Base-by-base conservation (phyloP, 2,113 vertebrate species). In the Thinocorus orbignyianus region DNA sequence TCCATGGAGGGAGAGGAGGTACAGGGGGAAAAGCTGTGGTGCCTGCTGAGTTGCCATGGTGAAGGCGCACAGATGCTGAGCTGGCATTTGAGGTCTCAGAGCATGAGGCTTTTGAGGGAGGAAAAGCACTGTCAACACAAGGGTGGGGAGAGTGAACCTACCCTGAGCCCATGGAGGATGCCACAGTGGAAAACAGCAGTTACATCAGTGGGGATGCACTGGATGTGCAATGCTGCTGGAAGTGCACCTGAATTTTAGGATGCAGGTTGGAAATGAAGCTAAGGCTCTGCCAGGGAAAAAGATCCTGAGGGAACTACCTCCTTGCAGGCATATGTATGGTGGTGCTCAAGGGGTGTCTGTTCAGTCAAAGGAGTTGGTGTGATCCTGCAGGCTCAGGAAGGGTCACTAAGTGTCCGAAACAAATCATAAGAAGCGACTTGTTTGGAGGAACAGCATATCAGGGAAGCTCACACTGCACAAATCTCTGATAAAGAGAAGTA, bases 371-470 rank as follows among this genome's bases (percentile, higher is more conserved):
- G 41, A 55, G 24, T 6, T 51, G 41, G 26, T 2, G 26, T 60
- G 76, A 58, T 44, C 28, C 78, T 70, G 46, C 18, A 60, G 35
- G 35, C 39, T 58, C 68, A 61, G 60, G 28, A 70, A 80, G 10
- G 25, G 23, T n/a, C 60, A 46, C 5, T 42, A 78, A 46, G 9
- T 25, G 9, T 49, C 68, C 51, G 41, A 76, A 79, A 58, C 24
- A 3, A 87, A 70, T 39, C 15, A 55, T 0, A 1, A 46, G 15
- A 17, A 70, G 17, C 1, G 0, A 64, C 31, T 83, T 11, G 26
- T 15, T 25, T 35, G 5, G 15, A 15, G 6, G 5, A 80, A 44
- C 8, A 74, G 9, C 9, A 49, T 2, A 4, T 80, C 9, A 22
- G 28, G 20, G 39, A 80, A 80, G 28, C 5, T 70, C 31, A 33